Percentiles rank a stretch among this genome's conserved stretches.
These are phyloP conservation scores for Brachionus koreanus DNA, from an alignment of 1,140 invertebrate species.

Conservation along the genomic window DNA sequence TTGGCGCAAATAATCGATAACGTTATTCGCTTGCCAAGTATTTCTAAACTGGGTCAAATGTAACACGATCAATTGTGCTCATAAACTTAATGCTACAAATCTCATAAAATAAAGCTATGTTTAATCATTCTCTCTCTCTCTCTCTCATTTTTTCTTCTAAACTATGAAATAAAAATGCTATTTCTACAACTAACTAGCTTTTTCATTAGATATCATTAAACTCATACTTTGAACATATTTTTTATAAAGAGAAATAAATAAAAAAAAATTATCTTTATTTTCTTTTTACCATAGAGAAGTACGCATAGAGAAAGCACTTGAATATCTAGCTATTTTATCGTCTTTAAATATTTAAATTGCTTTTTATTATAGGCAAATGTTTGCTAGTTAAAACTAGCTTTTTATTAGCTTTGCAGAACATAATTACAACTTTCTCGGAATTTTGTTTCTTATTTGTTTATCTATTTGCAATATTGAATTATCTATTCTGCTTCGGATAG, in stretches of 20 bases:
- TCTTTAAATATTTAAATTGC: constrained; percentile 36
- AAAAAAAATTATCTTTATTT: constrained; percentile 27
- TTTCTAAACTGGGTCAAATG: not conserved
- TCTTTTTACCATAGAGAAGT: not conserved
- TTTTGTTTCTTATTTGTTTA: not conserved
- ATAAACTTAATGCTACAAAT: not conserved
- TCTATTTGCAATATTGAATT: not conserved
- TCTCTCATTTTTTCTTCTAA: not conserved
- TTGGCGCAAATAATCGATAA: too few relatives aligned
- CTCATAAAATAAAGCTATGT: not conserved
- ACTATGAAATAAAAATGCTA: not conserved
- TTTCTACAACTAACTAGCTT: not conserved
- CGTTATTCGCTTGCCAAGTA: not conserved
- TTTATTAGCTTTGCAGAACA: not conserved
- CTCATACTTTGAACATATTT: constrained; percentile 18
- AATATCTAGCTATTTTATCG: constrained; percentile 5
- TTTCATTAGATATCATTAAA: constrained; percentile 32
- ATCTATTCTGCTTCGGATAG: not conserved
- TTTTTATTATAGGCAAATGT: constrained; percentile 2
- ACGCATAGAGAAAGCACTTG: constrained; percentile 15
- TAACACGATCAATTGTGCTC: not conserved
- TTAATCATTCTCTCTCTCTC: not conserved
- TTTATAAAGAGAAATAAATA: constrained; percentile 5
- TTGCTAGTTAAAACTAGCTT: not conserved
- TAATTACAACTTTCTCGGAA: not conserved